These are phyloP conservation scores for Drosophila mulleri DNA, from an alignment of 2,888 invertebrate genomes.

Conservation along the genomic window DNA sequence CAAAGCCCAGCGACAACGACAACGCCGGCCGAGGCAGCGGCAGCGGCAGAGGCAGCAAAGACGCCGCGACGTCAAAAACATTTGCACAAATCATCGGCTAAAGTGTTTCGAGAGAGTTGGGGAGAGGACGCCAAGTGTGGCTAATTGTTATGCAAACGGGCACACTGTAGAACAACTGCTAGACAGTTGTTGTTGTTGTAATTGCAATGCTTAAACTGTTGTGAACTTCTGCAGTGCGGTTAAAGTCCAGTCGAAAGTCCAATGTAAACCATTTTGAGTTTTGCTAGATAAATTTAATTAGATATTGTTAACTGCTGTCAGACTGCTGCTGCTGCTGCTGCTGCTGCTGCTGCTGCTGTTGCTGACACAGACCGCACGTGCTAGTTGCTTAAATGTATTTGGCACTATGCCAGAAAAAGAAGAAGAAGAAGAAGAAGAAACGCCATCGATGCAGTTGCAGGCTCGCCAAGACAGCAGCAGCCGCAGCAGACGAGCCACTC, in stretches of 20 bases:
- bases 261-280: constrained; percentile 3
- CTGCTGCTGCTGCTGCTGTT: too few species aligned
- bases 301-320: constrained; percentile 45
- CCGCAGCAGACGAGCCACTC: constrained; percentile 53
- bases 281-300: constrained; percentile 45
- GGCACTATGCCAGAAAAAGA: constrained; percentile 65
- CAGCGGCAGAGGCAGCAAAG: neutral
- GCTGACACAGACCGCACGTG: constrained; percentile 46
- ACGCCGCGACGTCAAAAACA: constrained; percentile 70
- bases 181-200: constrained; percentile 34
- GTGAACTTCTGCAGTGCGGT: constrained; percentile 32
- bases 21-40: constrained; percentile 33
- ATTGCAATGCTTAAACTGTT: constrained; percentile 38
- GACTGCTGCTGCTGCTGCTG: constrained; percentile 10
- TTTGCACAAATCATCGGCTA: constrained; percentile 72
- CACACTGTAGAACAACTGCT: constrained; percentile 25
- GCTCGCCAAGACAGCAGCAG: constrained; percentile 20
- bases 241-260: constrained; percentile 36
- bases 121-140: constrained; percentile 19
- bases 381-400: constrained; percentile 37
- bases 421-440: constrained; percentile 34
- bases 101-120: constrained; percentile 44
- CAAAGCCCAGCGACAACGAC: constrained; percentile 43
- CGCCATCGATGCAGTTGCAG: constrained; percentile 60
- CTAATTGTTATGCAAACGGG: constrained; percentile 74